Evolutionary conservation across 2,797 vertebrate species (phyloP), one percentile per base, ranked within the genome.

Genomic region (Masticophis lateralis): DNA sequence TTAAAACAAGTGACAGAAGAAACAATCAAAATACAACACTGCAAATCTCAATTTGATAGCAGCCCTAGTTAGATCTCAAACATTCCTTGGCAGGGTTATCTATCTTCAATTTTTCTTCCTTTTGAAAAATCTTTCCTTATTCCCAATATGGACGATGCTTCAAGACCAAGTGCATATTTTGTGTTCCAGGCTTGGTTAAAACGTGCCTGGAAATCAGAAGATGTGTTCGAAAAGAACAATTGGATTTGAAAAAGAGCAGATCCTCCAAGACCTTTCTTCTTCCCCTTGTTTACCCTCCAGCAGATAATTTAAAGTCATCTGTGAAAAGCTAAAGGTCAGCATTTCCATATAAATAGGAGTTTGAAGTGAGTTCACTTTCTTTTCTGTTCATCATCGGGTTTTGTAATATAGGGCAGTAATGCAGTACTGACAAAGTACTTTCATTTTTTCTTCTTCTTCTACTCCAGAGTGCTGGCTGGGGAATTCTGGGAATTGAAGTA

Each of bases 321-420:
- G 0, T 0, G 53, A 37, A 87, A 92, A 92, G 90, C 93, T 93
- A 91, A 93, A 96, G 94, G 96, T 95, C 96, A 96, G 91, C 91
- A 90, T 95, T 96, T 92, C 91, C 94, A 83, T 91, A 94, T 74
- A 90, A 22, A 53, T 32, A 47, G 93, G 55, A 3, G 60, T 94
- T 92, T 88, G 92, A 55, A 92, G 92, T 88, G 32, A 16, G 94
- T 2, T 57, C 91, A 59, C 13, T 27, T 2, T 22, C 83, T 22
- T 18, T 11, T 51, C 0, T 0, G 74, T 14, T 14, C 0, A 59
- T 27, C 22, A 3, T 59, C 0, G 11, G 1, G 27, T 22, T 83
- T 0, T 53, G 51, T 47, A 2, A 66, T 6, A 59, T 2, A 37
- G 32, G 1, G 87, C 18, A 53, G 91, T 69, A 69, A 32, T 69